Conservation (phyloP, 92 coral and sea anemone species). For the Zoanthus solanderi region DNA sequence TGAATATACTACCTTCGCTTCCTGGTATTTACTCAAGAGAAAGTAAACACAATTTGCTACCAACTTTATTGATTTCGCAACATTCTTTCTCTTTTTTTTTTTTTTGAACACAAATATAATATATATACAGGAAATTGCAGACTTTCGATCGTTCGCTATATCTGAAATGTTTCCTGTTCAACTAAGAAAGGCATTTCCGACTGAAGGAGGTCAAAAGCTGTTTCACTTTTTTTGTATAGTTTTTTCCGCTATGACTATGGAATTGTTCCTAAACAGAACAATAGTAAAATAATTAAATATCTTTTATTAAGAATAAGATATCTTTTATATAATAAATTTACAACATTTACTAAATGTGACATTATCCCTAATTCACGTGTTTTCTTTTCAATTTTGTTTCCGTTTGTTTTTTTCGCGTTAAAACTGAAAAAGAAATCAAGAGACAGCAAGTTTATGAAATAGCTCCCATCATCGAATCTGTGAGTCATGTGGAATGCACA, state of each 20-base stretch:
- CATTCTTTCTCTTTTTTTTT: not conserved
- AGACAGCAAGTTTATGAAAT: not conserved
- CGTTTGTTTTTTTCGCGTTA: not conserved
- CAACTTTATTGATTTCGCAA: constrained; percentile 15
- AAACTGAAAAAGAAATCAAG: not conserved
- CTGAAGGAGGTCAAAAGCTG: not conserved
- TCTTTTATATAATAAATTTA: not conserved
- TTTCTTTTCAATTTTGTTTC: not conserved
- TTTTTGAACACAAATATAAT: not conserved
- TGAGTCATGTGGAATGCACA: constrained; percentile 44
- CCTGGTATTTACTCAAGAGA: not conserved
- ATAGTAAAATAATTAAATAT: too few relatives aligned
- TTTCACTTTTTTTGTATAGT: not conserved
- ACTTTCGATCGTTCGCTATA: constrained; percentile 7
- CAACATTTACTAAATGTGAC: too few relatives aligned
- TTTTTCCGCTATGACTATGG: not conserved
- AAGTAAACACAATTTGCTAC: not conserved
- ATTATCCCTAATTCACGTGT: not conserved
- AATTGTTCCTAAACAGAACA: not conserved
- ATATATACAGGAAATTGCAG: constrained; percentile 21
- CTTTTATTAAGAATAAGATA: too few relatives aligned
- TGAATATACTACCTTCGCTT: not conserved
- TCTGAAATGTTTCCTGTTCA: constrained; percentile 12
- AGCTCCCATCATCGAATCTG: not conserved
- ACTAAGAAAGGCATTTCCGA: constrained; percentile 39